Percentiles rank a stretch among this genome's conserved stretches.
phyloP scores from a whole-genome alignment of 2,113 vertebrate species.

The Calonectris borealis region DNA sequence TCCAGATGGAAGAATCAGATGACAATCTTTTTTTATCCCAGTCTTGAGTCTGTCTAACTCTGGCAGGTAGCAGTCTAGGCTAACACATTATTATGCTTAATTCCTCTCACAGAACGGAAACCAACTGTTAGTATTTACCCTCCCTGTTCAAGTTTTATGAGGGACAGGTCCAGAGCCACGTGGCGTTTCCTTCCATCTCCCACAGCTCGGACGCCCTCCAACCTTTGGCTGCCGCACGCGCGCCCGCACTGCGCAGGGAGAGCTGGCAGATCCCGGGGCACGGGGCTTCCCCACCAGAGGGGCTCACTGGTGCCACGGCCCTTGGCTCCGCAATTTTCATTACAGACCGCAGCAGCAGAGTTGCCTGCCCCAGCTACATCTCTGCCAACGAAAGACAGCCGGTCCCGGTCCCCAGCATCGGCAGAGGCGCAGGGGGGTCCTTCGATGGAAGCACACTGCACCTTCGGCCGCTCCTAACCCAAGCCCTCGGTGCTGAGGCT shows the following conservation, averaged over 20 bases:
- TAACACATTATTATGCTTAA: conserved; percentile 60
- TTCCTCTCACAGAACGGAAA: neutral
- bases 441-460: neutral
- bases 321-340: neutral
- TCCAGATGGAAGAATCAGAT: conserved; percentile 60
- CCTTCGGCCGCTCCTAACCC: neutral
- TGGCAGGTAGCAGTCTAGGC: conserved; percentile 57
- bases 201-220: neutral
- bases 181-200: neutral
- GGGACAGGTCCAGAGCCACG: neutral
- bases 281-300: rapidly evolving
- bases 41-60: conserved; percentile 31
- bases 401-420: neutral
- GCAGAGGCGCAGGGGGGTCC: neutral
- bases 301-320: neutral
- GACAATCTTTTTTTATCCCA: conserved; percentile 61
- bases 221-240: neutral
- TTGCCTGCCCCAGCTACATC: neutral
- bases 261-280: neutral
- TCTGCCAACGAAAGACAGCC: neutral
- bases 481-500: neutral
- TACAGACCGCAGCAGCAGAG: rapidly evolving
- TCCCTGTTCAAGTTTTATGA: neutral
- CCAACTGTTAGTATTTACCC: conserved; percentile 30
- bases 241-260: rapidly evolving